Evolutionary conservation across 2,888 invertebrate species (phyloP), one percentile per base, ranked within the genome.

Genomic region (Macroteleia sp.): DNA sequence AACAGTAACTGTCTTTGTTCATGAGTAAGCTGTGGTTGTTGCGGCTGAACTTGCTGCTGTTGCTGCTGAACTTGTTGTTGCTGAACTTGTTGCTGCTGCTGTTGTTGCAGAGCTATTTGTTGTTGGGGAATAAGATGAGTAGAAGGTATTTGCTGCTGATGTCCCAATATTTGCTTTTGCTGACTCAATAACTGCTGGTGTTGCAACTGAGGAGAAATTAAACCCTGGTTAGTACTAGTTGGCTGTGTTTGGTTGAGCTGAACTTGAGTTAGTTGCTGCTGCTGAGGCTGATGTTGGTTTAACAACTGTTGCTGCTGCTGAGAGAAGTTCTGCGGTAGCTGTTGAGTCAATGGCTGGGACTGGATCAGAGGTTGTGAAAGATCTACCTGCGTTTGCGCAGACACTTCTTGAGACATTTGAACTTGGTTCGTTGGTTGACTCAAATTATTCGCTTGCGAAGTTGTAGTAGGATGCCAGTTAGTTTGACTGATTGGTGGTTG

Each of bases 81-180:
- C n/a, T n/a, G n/a, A n/a, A n/a, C n/a, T n/a, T n/a, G n/a, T n/a
- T n/a, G n/a, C n/a, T n/a, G n/a, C n/a, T n/a, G n/a, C n/a, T n/a
- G n/a, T n/a, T n/a, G n/a, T n/a, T n/a, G n/a, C n/a, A n/a, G n/a
- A n/a, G 83, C 80, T 64, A 86, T 85, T 52, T 86, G 87, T 46
- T 85, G 85, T 32, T 87, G 87, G 14, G 85, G 83, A 1, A 82
- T 61, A n/a, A 80, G 8, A n/a, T 77, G 79, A n/a, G n/a, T n/a
- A n/a, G n/a, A n/a, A n/a, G n/a, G n/a, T n/a, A n/a, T n/a, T n/a
- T n/a, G n/a, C n/a, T n/a, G n/a, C 28, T 76, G 80, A 2, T 75
- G 73, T 3, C 48, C 19, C 2, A 80, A 5, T 80, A 94, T 94
- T 80, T 94, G 94, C 81, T 94, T 94, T 80, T 94, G 94, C 41